A percentile compares a stretch with the other conserved stretches of the same genome.
Conservation (phyloP, 2,113 vertebrate species). For the Takifugu bimaculatus region DNA sequence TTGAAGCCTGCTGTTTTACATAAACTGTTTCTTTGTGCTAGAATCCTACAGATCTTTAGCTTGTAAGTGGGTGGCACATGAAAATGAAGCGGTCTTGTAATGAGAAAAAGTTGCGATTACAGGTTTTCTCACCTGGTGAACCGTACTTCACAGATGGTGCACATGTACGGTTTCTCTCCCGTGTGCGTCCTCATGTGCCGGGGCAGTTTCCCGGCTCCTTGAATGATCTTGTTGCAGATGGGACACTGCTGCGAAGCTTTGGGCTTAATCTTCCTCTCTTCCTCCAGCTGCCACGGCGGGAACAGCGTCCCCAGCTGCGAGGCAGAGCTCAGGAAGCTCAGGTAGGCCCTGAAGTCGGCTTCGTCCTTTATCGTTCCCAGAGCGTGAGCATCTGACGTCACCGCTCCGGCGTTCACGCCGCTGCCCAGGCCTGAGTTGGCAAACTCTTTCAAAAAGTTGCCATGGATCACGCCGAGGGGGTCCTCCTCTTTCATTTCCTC, state of each 20-base stretch:
- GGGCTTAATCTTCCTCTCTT: conserved; percentile 96
- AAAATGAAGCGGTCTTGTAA: not conserved
- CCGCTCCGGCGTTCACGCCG: conserved; percentile 54
- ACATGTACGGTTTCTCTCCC: conserved; percentile 98
- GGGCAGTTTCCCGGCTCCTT: conserved; percentile 95
- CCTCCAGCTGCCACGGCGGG: conserved; percentile 92
- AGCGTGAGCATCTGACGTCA: conserved; percentile 68
- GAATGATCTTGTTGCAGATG: conserved; percentile 98
- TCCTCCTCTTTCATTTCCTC: conserved; percentile 91
- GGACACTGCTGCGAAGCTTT: conserved; percentile 98
- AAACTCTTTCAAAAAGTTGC: conserved; percentile 90
- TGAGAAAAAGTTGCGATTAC: not conserved
- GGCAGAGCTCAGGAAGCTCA: conserved; percentile 90
- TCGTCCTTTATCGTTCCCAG: conserved; percentile 90
- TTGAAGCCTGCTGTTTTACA: conserved; percentile 38
- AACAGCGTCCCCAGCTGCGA: conserved; percentile 89
- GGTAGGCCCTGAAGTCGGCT: conserved; percentile 87
- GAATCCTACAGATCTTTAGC: too few species aligned
- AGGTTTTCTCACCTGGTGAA: conserved; percentile 88
- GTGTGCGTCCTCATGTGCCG: conserved; percentile 98
- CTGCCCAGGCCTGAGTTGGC: conserved; percentile 58
- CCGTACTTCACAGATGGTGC: conserved; percentile 96
- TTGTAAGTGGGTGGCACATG: not conserved
- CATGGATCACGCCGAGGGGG: conserved; percentile 78
- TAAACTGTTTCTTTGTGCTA: conserved; percentile 10